Base-by-base conservation (phyloP, 2,888 invertebrate genomes). In the Papilio demoleus region DNA sequence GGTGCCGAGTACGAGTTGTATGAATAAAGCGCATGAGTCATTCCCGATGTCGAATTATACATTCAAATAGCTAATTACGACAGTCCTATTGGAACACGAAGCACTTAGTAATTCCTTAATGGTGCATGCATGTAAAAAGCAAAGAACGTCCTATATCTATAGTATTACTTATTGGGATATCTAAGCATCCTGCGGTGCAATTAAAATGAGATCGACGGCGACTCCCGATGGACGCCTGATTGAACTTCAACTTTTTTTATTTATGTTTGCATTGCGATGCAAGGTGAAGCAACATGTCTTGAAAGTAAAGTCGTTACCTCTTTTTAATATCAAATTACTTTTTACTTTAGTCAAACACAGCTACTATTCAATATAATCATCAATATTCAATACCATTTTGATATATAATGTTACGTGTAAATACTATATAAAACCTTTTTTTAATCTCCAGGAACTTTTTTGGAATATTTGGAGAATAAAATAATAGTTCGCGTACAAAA, bases 61-160 rank as follows among this genome's bases (percentile, higher is more conserved):
- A 68, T 68, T 65, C 68, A 68, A 50, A 47, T 27, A 36, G 59
- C 34, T 68, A 68, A 65, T 65, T 65, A 68, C 64, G n/a, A 64
- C 50, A 34, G 50, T 12, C 59, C 64, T 68, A 64, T 68, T 63
- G 42, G 45, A 63, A 47, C 45, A 64, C 45, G 68, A 60, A 60
- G 34, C 50, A 38, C 45, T 68, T 50, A 40, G 47, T 65, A 60
- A n/a, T 68, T 40, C 64, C 59, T 59, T 65, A 58, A 68, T 68
- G 50, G 68, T 60, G 27, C 40, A 27, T 59, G 45, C 27, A 47
- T 60, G 58, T 63, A 64, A 59, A 60, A 68, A 68, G 31, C 19
- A 50, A 27, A 19, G 31, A 58, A 58, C 42, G 27, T 40, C 50
- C 38, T 17, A 19, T 58, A 34, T 27, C 31, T 19, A 17, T 42